Conservation (phyloP, 2,113 vertebrate species). For the Heterocephalus glaber region DNA sequence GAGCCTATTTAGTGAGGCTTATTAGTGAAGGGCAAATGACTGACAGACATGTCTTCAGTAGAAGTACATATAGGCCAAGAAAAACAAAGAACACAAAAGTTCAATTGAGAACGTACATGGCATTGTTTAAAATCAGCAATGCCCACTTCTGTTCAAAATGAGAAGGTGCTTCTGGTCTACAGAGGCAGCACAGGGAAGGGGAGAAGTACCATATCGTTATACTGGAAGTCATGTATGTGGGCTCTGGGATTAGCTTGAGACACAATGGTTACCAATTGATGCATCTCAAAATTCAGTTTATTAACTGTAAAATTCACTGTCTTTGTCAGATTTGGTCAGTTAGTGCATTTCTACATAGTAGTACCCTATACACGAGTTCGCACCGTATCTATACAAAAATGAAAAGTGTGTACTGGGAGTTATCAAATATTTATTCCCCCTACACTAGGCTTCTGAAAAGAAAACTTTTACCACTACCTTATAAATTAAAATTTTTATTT, state of each 20-base stretch:
- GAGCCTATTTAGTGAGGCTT: conserved; percentile 51
- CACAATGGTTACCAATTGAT: neutral
- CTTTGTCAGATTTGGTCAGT: neutral
- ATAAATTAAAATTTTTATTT: conserved; percentile 30
- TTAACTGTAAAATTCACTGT: neutral
- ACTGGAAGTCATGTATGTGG: neutral
- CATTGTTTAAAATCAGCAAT: conserved; percentile 56
- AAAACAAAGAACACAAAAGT: conserved; percentile 61
- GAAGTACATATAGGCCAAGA: conserved; percentile 40
- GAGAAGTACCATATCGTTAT: rapidly evolving
- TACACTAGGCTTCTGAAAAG: conserved; percentile 7
- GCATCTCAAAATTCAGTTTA: neutral
- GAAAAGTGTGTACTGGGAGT: neutral
- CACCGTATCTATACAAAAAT: neutral
- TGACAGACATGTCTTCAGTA: conserved; percentile 12
- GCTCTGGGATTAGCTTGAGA: neutral
- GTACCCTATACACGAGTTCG: neutral
- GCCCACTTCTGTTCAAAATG: neutral
- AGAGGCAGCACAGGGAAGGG: no score
- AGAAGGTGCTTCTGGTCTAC: neutral
- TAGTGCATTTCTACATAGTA: neutral
- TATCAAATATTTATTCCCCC: neutral
- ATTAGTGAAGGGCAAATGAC: conserved; percentile 19
- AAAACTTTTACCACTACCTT: neutral
- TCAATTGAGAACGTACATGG: neutral